Evolutionary conservation across 2,888 invertebrate species (phyloP).

Genomic region (Frankliniella fusca): DNA sequence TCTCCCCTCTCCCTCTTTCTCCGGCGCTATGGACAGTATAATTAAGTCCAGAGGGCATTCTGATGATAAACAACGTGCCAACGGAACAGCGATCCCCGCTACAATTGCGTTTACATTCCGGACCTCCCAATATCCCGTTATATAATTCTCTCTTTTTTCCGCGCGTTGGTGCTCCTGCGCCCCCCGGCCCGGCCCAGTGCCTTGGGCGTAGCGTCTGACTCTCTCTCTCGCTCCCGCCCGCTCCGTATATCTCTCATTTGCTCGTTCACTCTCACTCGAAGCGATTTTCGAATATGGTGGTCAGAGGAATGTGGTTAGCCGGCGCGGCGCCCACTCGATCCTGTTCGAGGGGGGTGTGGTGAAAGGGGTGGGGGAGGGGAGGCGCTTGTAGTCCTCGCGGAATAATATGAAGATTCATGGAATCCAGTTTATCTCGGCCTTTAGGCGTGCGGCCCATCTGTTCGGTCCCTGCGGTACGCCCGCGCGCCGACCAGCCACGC

Average conservation of each 20-base stretch:
- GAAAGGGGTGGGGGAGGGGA: neutral
- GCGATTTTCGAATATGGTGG: slow-evolving; percentile 2
- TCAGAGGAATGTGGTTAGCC: slow-evolving; percentile 6
- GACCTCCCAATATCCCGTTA: neutral
- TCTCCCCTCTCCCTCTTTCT: neutral
- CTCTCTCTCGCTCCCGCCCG: neutral
- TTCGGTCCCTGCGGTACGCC: too few species aligned
- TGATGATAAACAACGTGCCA: slow-evolving; percentile 21
- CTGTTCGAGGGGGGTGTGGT: neutral
- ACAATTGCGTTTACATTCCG: slow-evolving; percentile 20
- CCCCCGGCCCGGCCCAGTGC: neutral
- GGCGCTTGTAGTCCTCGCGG: neutral
- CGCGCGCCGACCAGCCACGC: too few species aligned
- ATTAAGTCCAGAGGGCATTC: slow-evolving; percentile 14
- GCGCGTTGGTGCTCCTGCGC: neutral
- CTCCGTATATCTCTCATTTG: neutral
- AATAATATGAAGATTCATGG: slow-evolving; percentile 25
- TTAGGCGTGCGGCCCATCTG: neutral
- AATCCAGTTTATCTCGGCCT: slow-evolving; percentile 13
- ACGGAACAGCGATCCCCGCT: neutral
- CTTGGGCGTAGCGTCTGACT: neutral
- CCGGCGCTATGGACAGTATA: neutral
- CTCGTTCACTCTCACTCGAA: neutral
- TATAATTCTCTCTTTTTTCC: neutral
- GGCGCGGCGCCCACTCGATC: neutral